Evolutionary conservation across 2,888 invertebrate genomes (phyloP), one percentile per base, ranked within the genome.

Genomic region (Malthinus seriepunctatus): DNA sequence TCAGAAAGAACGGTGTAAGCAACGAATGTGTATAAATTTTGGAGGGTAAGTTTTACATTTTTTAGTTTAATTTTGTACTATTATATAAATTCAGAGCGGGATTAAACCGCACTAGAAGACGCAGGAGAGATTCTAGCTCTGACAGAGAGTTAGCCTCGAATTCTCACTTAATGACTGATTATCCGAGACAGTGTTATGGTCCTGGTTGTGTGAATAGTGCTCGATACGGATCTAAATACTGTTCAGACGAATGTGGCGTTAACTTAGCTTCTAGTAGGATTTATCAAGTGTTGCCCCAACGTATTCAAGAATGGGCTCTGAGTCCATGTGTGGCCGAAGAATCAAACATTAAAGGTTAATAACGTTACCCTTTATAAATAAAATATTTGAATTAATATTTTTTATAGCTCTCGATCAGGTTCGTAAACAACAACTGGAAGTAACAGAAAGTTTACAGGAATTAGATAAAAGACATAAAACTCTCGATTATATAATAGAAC

Each of bases 231-330:
- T 95, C 95, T 59, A 97, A 97, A 79, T 98, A 97, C 74, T 98
- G 98, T 74, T 91, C 93, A 6, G 88, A 95, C 64, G 88, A 90
- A 64, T 98, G 97, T 76, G 97, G 97, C 0, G 84, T 95, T 71
- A 87, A 89, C 70, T 81, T 98, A 23, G 97, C 97, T 0, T 90
- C 90, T 0, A 88, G 87, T 42, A 83, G 94, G 68, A 92, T 95
- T 65, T 90, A 90, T 71, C 90, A 91, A 80, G 91, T 88, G 66
- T 72, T 78, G 45, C 73, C 76, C 4, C 76, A 77, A 64, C 86
- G 97, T 8, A 89, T 97, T 56, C 95, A 95, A 74, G 95, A 97
- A 75, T 97, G 97, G 96, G 89, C 93, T 12, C 81, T 93, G 12
- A 89, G 91, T 2, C 86, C 91, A 0, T 95, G 94, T 72, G 84